Evolutionary conservation across 2,797 vertebrate species (phyloP), one percentile per base, ranked within the genome.

Genomic region (Acropternis orthonyx): DNA sequence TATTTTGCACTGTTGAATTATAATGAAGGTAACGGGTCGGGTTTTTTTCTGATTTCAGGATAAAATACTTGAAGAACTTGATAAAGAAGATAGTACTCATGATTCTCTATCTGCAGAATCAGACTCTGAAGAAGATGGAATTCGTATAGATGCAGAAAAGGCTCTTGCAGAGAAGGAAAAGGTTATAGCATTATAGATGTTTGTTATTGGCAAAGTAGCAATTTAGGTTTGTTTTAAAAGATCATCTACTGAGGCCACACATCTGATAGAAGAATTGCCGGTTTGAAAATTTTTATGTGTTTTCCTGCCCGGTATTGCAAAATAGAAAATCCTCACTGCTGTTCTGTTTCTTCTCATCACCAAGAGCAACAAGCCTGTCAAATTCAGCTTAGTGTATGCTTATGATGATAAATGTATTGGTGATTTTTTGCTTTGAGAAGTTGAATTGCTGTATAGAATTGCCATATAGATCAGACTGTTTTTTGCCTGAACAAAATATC

Each of bases 161-260:
- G 98, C 99, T 19, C 97, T 98, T 92, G 88, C 97, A 54, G 98
- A 99, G 89, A 99, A 99, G 95, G 98, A 99, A 97, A 99, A 99
- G 98, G 98, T 98, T 85, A 55, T 34, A 77, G 26, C 26, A 7
- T 71, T 82, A 13, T 34, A 52, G 49, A 16, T 52, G 5, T 36
- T 73, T 44, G 8, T 49, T 75, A n/a, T 13, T 87, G 55, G 11
- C 43, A 28, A 58, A 81, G 26, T 21, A 58, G 12, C 10, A 36
- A 32, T 32, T 37, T 56, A 32, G 3, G 20, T 62, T 86, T 73
- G 27, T 56, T 92, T 69, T 75, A 7, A 66, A 80, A 66, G 26
- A 6, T 41, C 15, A 9, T 69, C 15, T 10, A 5, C 39, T 41
- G 34, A 62, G 39, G 41, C 26, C 1, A 4, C 12, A 7, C 5